Evolutionary conservation across 1,140 invertebrate genomes (phyloP).

Genomic region (Elymnias hypermnestra): DNA sequence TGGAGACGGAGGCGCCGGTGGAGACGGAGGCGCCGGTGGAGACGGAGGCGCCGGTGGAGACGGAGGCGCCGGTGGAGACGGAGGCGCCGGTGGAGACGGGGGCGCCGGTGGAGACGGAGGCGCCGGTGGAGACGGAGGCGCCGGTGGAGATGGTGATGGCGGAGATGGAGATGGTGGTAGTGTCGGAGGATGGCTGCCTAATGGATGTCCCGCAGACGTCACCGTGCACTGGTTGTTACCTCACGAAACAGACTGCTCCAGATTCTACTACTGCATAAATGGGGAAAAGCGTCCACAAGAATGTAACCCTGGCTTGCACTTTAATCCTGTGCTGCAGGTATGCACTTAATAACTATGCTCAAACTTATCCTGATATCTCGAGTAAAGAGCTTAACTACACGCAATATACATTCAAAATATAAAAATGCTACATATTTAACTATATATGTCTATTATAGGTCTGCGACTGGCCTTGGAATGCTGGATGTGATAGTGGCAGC

Average conservation of each 20-base stretch:
- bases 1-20: background rate
- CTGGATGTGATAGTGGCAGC: slow-evolving; percentile 14
- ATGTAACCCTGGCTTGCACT: slow-evolving; percentile 12
- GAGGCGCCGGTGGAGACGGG: background rate
- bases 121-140: slow-evolving; percentile 5
- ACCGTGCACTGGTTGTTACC: slow-evolving; percentile 27
- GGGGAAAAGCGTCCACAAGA: slow-evolving; percentile 1
- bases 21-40: slow-evolving; percentile 1
- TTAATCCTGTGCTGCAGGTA: slow-evolving; percentile 17
- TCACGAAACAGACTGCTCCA: slow-evolving; percentile 20
- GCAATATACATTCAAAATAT: no score
- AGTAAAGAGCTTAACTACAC: no score
- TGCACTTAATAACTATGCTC: no score
- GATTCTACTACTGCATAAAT: slow-evolving; percentile 21
- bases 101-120: slow-evolving; percentile 5
- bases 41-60: background rate
- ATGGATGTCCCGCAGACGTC: slow-evolving; percentile 31
- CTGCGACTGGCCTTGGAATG: slow-evolving; percentile 34
- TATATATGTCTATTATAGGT: no score
- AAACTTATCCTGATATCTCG: background rate
- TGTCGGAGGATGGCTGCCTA: background rate
- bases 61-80: background rate
- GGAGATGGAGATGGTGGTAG: background rate
- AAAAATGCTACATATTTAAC: no score
- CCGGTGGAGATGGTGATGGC: slow-evolving; percentile 19